These are phyloP conservation scores for Cordylochernes scorpioides DNA, from an alignment of 2,888 invertebrate species.

Conservation along the genomic window DNA sequence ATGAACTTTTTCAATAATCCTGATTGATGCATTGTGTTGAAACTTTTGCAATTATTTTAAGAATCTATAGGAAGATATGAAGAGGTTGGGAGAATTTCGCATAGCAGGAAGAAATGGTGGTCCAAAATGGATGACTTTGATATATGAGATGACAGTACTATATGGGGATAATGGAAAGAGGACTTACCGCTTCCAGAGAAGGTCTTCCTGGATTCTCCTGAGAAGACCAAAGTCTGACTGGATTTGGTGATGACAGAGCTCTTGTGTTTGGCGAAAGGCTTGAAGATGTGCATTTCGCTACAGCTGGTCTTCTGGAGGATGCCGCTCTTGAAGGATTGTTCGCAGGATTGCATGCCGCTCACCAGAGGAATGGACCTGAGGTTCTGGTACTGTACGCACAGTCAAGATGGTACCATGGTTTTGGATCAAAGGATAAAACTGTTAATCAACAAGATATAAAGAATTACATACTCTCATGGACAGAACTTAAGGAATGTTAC, in stretches of 20 bases:
- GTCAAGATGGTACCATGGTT: background rate
- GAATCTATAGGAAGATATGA: no score
- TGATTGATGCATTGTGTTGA: no score
- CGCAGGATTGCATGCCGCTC: slow-evolving; percentile 31
- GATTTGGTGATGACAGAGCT: slow-evolving; percentile 25
- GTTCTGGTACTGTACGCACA: slow-evolving; percentile 7
- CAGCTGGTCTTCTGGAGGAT: slow-evolving; percentile 37
- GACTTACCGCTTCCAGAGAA: slow-evolving; percentile 10
- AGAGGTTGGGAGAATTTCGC: no score
- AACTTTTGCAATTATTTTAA: no score
- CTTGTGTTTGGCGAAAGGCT: slow-evolving; percentile 35
- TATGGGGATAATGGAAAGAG: no score
- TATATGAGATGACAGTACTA: no score
- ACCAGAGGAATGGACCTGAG: slow-evolving; percentile 21
- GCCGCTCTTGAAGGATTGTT: slow-evolving; percentile 38
- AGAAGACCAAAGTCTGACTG: slow-evolving; percentile 19
- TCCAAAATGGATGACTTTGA: no score
- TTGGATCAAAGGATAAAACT: background rate
- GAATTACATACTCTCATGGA: no score
- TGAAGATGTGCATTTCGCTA: slow-evolving; percentile 40
- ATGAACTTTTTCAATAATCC: no score
- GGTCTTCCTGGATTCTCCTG: slow-evolving; percentile 3
- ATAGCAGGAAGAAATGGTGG: no score
- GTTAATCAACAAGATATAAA: no score
- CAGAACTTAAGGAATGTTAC: no score